Base-by-base conservation (phyloP, 1,140 invertebrate species). In the Pseudomyrmex gracilis region DNA sequence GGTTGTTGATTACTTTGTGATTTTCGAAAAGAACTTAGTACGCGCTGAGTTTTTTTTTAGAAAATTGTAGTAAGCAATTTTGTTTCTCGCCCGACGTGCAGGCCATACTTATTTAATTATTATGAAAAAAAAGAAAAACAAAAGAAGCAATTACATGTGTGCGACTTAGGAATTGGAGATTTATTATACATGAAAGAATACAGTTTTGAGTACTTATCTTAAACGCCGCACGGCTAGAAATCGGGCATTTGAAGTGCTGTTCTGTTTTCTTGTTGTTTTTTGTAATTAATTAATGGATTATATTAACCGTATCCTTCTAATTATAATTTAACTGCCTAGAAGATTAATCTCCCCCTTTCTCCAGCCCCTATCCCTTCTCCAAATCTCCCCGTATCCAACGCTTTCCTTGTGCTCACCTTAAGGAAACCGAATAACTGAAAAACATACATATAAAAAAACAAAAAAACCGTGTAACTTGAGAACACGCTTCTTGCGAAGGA, bases 211-310 rank as follows among this genome's bases (percentile, higher is more conserved):
- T 88, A 88, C 87, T 88, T 88, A 88, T 76, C 68, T 53, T 61
- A 63, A 83, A 82, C 76, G 74, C 85, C 73, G 85, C 83, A 89
- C 68, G 85, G 82, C 58, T 78, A 73, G 64, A 83, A 87, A 87
- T 89, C 61, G 76, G 58, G 84, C 60, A 87, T 85, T 78, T 63
- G 70, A 90, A 90, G 83, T 91, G 89, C 89, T 93, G 90, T 92
- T 93, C 87, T 91, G 90, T 93, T 93, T 93, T 93, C 88, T 93
- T 92, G 91, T 93, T 93, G 91, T 93, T 93, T 93, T 93, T 90
- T 88, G 90, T 93, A 91, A 93, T 92, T 92, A 93, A 34, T 92
- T 93, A 93, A 93, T 92, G 90, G 89, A 93, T 92, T 94, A 93
- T 92, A 85, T 91, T 94, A 94, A 93, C 93, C 85, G 87, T 93